phyloP scores from a whole-genome alignment of 2,888 invertebrate species.

The Aethes cnicana region DNA sequence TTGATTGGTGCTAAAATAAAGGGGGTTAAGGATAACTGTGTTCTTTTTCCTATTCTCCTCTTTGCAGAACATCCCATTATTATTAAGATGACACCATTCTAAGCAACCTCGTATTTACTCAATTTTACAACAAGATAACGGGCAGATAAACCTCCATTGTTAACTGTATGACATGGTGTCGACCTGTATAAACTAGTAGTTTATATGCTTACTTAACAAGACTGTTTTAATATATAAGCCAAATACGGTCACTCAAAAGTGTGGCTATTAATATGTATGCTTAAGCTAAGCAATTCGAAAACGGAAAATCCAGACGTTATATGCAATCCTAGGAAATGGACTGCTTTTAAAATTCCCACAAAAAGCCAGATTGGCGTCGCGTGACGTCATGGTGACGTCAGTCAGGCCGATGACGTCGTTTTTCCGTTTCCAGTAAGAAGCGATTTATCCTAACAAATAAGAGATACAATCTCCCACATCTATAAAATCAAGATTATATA shows the following conservation, averaged over 20 bases:
- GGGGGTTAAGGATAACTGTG: constrained; percentile 60
- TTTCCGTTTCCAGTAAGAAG: constrained; percentile 36
- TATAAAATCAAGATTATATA: neutral
- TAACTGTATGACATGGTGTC: no score
- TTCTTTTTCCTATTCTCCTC: constrained; percentile 36
- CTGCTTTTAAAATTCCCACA: constrained; percentile 53
- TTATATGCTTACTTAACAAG: no score
- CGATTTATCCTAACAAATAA: constrained; percentile 3
- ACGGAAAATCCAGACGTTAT: constrained; percentile 9
- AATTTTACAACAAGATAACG: constrained; percentile 18
- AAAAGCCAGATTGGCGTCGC: constrained; percentile 45
- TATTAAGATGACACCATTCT: neutral
- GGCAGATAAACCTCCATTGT: constrained; percentile 12
- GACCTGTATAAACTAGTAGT: no score
- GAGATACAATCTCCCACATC: neutral
- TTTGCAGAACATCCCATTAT: neutral
- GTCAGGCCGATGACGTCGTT: constrained; percentile 37
- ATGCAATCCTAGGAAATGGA: constrained; percentile 6
- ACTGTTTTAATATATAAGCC: no score
- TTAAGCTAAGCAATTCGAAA: no score
- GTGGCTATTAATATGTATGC: no score
- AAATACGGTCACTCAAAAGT: no score
- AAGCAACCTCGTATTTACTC: constrained; percentile 2
- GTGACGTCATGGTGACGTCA: constrained; percentile 54
- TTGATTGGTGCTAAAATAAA: constrained; percentile 71